Percentiles rank a stretch among this genome's conserved stretches.
Evolutionary conservation across 2,888 invertebrate species (phyloP).

Genomic region (Congeria kusceri): DNA sequence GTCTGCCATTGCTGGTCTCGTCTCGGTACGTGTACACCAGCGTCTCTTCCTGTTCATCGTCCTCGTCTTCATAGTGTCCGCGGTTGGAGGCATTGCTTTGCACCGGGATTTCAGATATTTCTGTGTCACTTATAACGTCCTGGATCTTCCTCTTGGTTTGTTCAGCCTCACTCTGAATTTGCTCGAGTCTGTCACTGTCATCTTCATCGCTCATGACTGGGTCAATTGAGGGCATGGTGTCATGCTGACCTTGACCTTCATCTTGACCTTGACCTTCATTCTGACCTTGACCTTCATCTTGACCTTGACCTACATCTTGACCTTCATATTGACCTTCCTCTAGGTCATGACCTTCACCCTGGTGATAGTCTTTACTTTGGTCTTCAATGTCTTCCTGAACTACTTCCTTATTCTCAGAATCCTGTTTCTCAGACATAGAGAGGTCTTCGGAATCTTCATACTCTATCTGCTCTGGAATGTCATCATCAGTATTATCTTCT

Average conservation of each 20-base stretch:
- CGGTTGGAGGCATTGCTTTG: slow-evolving; percentile 51
- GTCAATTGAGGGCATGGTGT: slow-evolving; percentile 34
- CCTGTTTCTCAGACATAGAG: slow-evolving; percentile 40
- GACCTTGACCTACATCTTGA: not conserved
- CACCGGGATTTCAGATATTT: slow-evolving; percentile 49
- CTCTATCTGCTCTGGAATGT: slow-evolving; percentile 1
- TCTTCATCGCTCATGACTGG: slow-evolving; percentile 63
- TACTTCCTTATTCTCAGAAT: slow-evolving; percentile 17
- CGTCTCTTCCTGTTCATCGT: slow-evolving; percentile 52
- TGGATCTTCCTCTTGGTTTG: slow-evolving; percentile 30
- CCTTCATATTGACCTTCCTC: slow-evolving; percentile 7
- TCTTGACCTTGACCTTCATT: not conserved
- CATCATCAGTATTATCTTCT: not conserved
- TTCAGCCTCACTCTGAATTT: slow-evolving; percentile 8
- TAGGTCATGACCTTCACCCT: slow-evolving; percentile 17
- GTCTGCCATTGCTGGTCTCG: slow-evolving; percentile 56
- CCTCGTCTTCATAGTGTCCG: slow-evolving; percentile 52
- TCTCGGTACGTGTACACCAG: slow-evolving; percentile 20
- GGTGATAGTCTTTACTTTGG: not conserved
- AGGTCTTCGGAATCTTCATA: slow-evolving; percentile 12
- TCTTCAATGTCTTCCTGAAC: not conserved
- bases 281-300: slow-evolving; percentile 9
- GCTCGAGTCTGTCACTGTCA: slow-evolving; percentile 38
- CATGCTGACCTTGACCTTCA: slow-evolving; percentile 12
- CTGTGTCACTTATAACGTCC: slow-evolving; percentile 58